These are phyloP conservation scores for Hemithea aestivaria DNA, from an alignment of 2,888 invertebrate genomes.

Conservation along the genomic window DNA sequence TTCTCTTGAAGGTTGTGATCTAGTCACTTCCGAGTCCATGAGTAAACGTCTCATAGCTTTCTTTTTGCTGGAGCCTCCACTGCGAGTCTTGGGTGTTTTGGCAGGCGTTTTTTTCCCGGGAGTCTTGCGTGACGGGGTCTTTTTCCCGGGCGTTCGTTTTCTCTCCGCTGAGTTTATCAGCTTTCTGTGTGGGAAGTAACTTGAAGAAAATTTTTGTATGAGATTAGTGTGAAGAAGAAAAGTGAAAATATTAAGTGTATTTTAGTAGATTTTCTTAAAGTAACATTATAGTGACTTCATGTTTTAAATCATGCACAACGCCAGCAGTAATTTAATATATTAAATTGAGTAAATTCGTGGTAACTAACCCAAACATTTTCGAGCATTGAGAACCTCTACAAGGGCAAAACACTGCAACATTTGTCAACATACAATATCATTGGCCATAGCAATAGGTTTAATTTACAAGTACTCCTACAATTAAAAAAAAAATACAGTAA, in stretches of 20 bases:
- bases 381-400: too few species aligned
- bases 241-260: not conserved
- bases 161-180: slow-evolving; percentile 61
- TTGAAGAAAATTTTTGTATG: slow-evolving; percentile 42
- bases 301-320: too few species aligned
- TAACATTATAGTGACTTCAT: too few species aligned
- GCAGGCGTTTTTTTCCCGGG: slow-evolving; percentile 79
- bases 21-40: slow-evolving; percentile 60
- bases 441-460: too few species aligned
- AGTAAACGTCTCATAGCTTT: slow-evolving; percentile 69
- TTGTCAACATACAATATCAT: too few species aligned
- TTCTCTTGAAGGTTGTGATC: slow-evolving; percentile 71
- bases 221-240: slow-evolving; percentile 31
- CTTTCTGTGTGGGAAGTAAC: slow-evolving; percentile 75
- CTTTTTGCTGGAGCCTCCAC: slow-evolving; percentile 82
- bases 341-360: too few species aligned
- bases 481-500: too few species aligned
- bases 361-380: too few species aligned
- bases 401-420: too few species aligned
- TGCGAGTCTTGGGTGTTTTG: slow-evolving; percentile 75
- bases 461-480: too few species aligned
- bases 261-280: too few species aligned
- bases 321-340: too few species aligned
- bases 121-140: slow-evolving; percentile 60
- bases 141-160: slow-evolving; percentile 72